These are phyloP conservation scores for Agapornis canus DNA, from an alignment of 2,797 vertebrate species.

Conservation along the genomic window DNA sequence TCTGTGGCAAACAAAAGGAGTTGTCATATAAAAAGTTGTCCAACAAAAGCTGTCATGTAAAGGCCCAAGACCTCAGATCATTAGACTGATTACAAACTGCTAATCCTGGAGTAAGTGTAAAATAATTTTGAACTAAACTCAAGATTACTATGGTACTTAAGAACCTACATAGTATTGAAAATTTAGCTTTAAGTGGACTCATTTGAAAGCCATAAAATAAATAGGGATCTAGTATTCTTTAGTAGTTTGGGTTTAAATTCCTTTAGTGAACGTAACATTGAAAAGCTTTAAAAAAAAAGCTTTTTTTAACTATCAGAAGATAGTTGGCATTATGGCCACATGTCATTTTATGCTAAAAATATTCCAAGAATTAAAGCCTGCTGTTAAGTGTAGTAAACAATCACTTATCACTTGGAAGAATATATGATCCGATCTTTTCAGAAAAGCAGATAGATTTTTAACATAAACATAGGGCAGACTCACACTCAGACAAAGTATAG, in stretches of 20 bases:
- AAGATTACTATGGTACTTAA: background rate
- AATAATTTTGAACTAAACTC: background rate
- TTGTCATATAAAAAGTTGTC: background rate
- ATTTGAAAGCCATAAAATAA: background rate
- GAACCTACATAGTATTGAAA: background rate
- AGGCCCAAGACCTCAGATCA: background rate
- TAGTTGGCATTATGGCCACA: background rate
- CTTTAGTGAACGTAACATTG: background rate
- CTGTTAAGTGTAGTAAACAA: background rate
- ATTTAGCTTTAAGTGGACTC: background rate
- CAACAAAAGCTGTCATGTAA: background rate
- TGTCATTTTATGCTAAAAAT: background rate
- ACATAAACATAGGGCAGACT: background rate
- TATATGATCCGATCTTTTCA: background rate
- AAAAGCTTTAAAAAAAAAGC: background rate
- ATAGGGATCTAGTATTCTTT: background rate
- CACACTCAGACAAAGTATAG: background rate
- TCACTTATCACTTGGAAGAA: background rate
- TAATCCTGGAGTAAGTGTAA: background rate
- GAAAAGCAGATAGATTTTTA: background rate
- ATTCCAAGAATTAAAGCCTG: background rate
- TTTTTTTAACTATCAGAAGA: background rate
- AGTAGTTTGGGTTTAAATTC: background rate
- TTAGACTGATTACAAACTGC: background rate
- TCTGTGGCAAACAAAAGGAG: background rate